Evolutionary conservation across 2,888 invertebrate genomes (phyloP).

Genomic region (Lagria hirta): DNA sequence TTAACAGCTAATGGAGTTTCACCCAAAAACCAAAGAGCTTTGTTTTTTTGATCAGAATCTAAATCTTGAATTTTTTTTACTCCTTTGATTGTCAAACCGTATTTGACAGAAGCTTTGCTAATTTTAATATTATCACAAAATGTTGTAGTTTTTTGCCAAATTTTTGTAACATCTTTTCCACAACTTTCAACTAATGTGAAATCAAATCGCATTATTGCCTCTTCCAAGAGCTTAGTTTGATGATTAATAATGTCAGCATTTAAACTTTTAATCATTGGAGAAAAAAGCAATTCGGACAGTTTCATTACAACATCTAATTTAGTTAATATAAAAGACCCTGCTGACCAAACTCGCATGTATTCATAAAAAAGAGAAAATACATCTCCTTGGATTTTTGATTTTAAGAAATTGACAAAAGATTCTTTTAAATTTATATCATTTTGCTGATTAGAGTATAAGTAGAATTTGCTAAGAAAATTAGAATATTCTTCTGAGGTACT

Average conservation of each 20-base stretch:
- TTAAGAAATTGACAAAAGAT: neutral
- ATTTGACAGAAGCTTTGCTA: slow-evolving; percentile 1
- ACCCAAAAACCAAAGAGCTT: slow-evolving; percentile 4
- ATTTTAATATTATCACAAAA: neutral
- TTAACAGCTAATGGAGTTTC: slow-evolving; percentile 3
- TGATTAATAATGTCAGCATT: slow-evolving; percentile 2
- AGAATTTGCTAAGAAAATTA: slow-evolving; percentile 1
- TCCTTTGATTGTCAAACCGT: slow-evolving; percentile 1
- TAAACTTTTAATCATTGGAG: slow-evolving; percentile 5
- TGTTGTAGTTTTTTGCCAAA: neutral
- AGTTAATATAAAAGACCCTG: slow-evolving; percentile 6
- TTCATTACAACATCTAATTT: slow-evolving; percentile 4
- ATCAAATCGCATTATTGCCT: slow-evolving; percentile 4
- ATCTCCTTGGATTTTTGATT: slow-evolving; percentile 1
- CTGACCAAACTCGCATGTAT: slow-evolving; percentile 6
- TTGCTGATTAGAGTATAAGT: slow-evolving; percentile 1
- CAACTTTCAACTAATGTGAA: slow-evolving; percentile 5
- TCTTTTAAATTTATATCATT: slow-evolving; percentile 3
- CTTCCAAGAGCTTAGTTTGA: slow-evolving; percentile 1
- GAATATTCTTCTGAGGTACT: neutral
- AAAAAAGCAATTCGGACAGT: slow-evolving; percentile 2
- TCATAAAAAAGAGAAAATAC: slow-evolving; percentile 3
- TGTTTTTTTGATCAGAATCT: slow-evolving; percentile 1
- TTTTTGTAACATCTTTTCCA: slow-evolving; percentile 2
- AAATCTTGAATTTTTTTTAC: slow-evolving; percentile 1